Evolutionary conservation across 2,888 invertebrate genomes (phyloP).

Genomic region (Rhaphigaster nebulosa): DNA sequence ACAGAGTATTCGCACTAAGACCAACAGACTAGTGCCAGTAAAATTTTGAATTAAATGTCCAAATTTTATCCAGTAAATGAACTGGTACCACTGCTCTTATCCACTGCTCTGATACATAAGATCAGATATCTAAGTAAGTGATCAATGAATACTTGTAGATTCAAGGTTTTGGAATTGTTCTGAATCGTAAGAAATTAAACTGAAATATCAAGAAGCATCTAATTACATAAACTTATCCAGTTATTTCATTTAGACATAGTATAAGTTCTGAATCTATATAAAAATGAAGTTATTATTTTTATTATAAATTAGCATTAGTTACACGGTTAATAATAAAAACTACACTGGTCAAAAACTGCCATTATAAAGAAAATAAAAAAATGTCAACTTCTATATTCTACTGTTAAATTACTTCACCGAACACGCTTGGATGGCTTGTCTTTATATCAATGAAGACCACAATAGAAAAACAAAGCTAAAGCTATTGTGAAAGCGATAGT

Average conservation of each 20-base stretch:
- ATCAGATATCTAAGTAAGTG: background rate
- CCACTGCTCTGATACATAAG: background rate
- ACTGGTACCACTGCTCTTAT: background rate
- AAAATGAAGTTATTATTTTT: background rate
- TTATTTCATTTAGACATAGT: background rate
- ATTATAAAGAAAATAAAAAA: background rate
- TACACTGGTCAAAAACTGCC: background rate
- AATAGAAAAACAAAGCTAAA: background rate
- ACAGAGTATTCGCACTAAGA: conserved; percentile 32
- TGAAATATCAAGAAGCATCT: background rate
- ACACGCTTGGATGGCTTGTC: background rate
- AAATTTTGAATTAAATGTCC: background rate
- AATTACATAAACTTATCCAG: background rate
- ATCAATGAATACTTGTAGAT: background rate
- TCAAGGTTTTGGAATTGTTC: background rate
- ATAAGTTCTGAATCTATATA: background rate
- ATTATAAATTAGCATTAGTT: background rate
- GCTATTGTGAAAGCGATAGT: background rate
- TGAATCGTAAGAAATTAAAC: background rate
- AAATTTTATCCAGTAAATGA: background rate
- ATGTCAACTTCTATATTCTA: background rate
- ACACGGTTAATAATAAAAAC: background rate
- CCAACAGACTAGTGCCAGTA: conserved; percentile 12
- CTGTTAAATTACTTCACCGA: background rate
- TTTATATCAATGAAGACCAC: background rate